A percentile compares a stretch with the other conserved stretches of the same genome.
phyloP scores from a whole-genome alignment of 2,113 vertebrate species.

The Papio anubis region DNA sequence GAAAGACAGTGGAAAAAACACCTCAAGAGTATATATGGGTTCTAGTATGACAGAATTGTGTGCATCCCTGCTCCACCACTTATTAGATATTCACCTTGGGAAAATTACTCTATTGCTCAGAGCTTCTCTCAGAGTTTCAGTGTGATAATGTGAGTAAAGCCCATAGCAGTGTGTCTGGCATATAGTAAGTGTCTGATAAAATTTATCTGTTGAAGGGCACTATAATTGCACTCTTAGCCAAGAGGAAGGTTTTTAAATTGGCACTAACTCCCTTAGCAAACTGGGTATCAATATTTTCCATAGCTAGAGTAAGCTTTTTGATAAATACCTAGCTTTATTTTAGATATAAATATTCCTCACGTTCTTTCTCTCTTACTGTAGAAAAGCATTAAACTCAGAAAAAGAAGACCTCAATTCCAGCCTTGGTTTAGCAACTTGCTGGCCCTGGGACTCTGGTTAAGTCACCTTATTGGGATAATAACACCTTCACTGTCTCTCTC shows the following conservation, averaged over 20 bases:
- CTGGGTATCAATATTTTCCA: background rate
- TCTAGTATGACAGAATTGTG: background rate
- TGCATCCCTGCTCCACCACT: background rate
- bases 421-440: background rate
- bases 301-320: background rate
- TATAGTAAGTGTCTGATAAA: background rate
- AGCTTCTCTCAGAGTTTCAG: background rate
- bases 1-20: background rate
- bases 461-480: background rate
- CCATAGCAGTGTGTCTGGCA: background rate
- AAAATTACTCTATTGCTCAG: background rate
- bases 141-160: background rate
- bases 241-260: conserved; percentile 51
- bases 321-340: background rate
- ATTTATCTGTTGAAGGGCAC: background rate
- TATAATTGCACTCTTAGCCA: background rate
- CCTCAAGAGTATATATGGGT: background rate
- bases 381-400: background rate
- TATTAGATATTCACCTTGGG: background rate
- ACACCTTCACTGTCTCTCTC: background rate
- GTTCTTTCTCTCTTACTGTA: background rate
- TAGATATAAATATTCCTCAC: background rate
- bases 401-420: background rate
- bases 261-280: background rate
- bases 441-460: background rate